phyloP scores from a whole-genome alignment of 2,113 vertebrate genomes.

The Lophius piscatorius region DNA sequence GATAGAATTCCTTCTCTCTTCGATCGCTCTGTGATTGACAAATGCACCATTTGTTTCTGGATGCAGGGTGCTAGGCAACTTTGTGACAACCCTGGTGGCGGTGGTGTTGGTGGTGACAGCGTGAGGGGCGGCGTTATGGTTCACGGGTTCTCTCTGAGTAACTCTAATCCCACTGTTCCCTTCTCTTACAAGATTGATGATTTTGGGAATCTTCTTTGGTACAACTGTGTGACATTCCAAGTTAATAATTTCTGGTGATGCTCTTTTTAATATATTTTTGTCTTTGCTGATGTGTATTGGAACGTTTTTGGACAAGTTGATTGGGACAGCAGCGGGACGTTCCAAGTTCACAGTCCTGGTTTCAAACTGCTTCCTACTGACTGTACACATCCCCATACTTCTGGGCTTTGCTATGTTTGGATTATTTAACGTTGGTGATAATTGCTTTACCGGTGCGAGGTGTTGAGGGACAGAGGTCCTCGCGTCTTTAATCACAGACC shows the following conservation, averaged over 20 bases:
- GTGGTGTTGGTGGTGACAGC: constrained; percentile 5
- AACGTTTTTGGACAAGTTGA: constrained; percentile 28
- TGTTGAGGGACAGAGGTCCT: constrained; percentile 36
- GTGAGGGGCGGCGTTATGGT: not conserved
- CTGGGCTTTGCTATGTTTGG: constrained; percentile 34
- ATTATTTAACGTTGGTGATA: constrained; percentile 50
- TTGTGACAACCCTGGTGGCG: constrained; percentile 10
- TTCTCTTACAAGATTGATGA: constrained; percentile 23
- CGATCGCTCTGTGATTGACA: constrained; percentile 34
- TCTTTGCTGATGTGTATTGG: constrained; percentile 29
- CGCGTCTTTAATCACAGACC: constrained; percentile 53
- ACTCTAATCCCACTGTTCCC: constrained; percentile 31
- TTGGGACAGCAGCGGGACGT: constrained; percentile 4
- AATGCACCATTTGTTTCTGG: constrained; percentile 9
- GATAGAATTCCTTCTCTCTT: constrained; percentile 38
- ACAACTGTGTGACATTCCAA: constrained; percentile 28
- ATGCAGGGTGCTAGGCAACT: constrained; percentile 15
- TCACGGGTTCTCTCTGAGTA: constrained; percentile 13
- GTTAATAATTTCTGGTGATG: constrained; percentile 53
- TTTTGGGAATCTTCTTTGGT: constrained; percentile 61
- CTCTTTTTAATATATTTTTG: constrained; percentile 50
- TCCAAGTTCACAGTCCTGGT: constrained; percentile 26
- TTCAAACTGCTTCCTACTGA: constrained; percentile 52
- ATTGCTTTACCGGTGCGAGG: constrained; percentile 34
- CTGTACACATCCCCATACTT: constrained; percentile 38